Conservation (phyloP, 2,113 vertebrate species). For the Pan paniscus region DNA sequence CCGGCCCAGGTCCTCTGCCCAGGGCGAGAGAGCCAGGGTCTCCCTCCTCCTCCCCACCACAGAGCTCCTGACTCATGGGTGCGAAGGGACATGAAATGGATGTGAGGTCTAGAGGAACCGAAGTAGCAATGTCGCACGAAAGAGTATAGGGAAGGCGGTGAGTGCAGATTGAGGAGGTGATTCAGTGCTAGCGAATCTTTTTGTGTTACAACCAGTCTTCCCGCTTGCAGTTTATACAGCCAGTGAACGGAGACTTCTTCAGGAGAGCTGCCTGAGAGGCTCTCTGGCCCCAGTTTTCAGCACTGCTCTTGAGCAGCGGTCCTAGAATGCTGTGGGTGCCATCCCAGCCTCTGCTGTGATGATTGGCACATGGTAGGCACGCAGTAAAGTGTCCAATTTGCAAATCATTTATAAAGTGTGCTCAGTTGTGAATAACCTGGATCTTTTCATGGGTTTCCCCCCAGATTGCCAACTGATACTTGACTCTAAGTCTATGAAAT, state of each 20-base stretch:
- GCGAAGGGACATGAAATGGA: not conserved
- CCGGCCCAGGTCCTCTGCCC: not conserved
- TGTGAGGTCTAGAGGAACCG: not conserved
- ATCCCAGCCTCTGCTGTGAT: not conserved
- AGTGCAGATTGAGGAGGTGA: not conserved
- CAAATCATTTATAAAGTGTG: not conserved
- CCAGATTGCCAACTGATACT: not conserved
- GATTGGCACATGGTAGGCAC: accelerated
- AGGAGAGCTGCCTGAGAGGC: too few relatives aligned
- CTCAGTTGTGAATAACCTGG: not conserved
- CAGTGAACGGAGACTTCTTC: not conserved
- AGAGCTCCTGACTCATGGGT: not conserved
- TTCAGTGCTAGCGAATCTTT: not conserved
- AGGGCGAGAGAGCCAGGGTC: not conserved
- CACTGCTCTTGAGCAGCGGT: not conserved
- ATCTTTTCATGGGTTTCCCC: not conserved
- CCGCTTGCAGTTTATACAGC: not conserved
- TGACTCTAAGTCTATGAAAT: not conserved
- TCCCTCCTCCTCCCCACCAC: not conserved
- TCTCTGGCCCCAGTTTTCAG: accelerated
- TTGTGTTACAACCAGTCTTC: not conserved
- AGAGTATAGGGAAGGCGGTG: not conserved
- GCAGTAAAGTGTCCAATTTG: not conserved
- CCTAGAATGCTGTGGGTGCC: not conserved
- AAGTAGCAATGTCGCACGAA: too few relatives aligned